These are phyloP conservation scores for Lepidocyrtoides sp. DNA, from an alignment of 2,888 invertebrate species.

Conservation along the genomic window DNA sequence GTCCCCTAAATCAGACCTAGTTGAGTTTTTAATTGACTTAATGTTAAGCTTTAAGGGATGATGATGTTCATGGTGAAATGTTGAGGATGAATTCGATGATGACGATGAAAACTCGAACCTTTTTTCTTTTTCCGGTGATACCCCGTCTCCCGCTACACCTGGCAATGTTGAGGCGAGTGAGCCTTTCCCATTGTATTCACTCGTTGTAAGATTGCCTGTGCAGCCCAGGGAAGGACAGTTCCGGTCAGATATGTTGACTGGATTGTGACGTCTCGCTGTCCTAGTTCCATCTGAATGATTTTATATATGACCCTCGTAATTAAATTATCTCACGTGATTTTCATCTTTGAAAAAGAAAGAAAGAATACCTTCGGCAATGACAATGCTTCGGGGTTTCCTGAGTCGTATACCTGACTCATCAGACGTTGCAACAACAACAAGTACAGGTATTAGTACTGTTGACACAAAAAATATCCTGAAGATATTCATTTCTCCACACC, in stretches of 20 bases:
- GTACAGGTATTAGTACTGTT: conserved; percentile 69
- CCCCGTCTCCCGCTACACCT: not conserved
- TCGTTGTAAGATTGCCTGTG: conserved; percentile 56
- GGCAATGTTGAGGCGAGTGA: conserved; percentile 8
- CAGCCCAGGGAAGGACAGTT: conserved; percentile 64
- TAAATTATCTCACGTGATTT: not conserved
- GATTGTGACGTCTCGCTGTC: conserved; percentile 58
- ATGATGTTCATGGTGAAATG: not conserved
- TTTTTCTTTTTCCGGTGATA: not conserved
- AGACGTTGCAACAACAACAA: conserved; percentile 65
- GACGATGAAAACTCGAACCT: conserved; percentile 50
- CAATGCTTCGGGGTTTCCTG: conserved; percentile 47
- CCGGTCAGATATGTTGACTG: conserved; percentile 66
- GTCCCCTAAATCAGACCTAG: conserved; percentile 22
- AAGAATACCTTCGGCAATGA: conserved; percentile 58
- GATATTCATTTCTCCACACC: conserved; percentile 68
- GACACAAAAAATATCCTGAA: conserved; percentile 76
- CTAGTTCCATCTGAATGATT: conserved; percentile 62
- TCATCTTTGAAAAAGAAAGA: not conserved
- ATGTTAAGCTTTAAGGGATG: conserved; percentile 59
- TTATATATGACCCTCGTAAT: not conserved
- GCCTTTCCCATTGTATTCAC: conserved; percentile 55
- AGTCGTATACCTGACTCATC: conserved; percentile 50
- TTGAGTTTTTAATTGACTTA: conserved; percentile 65
- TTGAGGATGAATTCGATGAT: not conserved